phyloP scores from a whole-genome alignment of 2,888 invertebrate genomes.

The Altica lythri region DNA sequence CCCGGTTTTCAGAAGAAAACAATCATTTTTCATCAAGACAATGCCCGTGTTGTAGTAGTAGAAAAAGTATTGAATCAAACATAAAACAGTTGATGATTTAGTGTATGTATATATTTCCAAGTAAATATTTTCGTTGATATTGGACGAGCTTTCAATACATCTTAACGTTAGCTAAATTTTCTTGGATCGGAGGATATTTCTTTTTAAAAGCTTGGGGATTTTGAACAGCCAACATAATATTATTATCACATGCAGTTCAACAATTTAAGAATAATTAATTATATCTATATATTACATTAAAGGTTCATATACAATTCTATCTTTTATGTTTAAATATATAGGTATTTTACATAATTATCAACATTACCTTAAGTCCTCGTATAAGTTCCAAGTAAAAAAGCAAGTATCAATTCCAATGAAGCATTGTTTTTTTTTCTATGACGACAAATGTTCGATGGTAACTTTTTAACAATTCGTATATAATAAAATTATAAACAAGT shows the following conservation, averaged over 20 bases:
- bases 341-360: constrained; percentile 50
- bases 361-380: constrained; percentile 45
- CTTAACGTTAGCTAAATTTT: constrained; percentile 35
- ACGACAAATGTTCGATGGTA: constrained; percentile 24
- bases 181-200: constrained; percentile 39
- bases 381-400: constrained; percentile 56
- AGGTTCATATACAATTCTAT: constrained; percentile 48
- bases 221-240: constrained; percentile 54
- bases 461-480: too few species aligned
- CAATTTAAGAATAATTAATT: constrained; percentile 51
- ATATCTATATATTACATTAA: constrained; percentile 38
- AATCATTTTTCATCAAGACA: too few species aligned
- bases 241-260: constrained; percentile 57
- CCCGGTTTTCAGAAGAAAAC: too few species aligned
- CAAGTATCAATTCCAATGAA: constrained; percentile 60
- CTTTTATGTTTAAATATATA: constrained; percentile 38
- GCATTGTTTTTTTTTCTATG: constrained; percentile 53
- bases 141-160: constrained; percentile 2
- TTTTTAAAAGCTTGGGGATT: constrained; percentile 46
- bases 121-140: neutral
- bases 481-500: too few species aligned
- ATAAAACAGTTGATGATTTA: too few species aligned
- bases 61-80: too few species aligned
- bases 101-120: too few species aligned
- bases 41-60: too few species aligned